Evolutionary conservation across 2,888 invertebrate genomes (phyloP), one percentile per base, ranked within the genome.

Genomic region (Chrysotoxum bicinctum): DNA sequence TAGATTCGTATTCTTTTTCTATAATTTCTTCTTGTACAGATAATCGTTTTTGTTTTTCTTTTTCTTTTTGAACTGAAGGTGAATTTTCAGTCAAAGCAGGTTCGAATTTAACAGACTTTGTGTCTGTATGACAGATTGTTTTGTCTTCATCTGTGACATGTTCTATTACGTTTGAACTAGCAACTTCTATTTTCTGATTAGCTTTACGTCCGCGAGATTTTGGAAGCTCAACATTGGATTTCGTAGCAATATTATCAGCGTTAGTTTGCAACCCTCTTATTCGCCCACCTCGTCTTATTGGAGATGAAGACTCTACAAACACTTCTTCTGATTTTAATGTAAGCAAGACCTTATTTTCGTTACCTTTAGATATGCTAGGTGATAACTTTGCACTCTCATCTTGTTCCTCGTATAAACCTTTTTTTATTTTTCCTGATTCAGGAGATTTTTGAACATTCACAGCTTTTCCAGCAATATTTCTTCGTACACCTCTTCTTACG

Each of bases 201-300:
- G 16, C n/a, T 43, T 16, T 62, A 26, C 43, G 40, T 16, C 62
- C 43, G 10, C 43, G n/a, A 16, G 26, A 10, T 43, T 43, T 26
- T 26, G 43, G 43, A 43, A 37, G 19, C 9, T 66, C 48, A 1
- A 26, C 4, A 7, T 52, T 40, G 19, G 16, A 12, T 35, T 37
- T 54, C 10, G 23, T 26, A 16, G 37, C 43, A 40, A 10, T 21
- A 23, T 40, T 43, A 5, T 62, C 26, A 54, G 40, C 40, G 10
- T 62, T 8, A 40, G n/a, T 40, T 2, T 8, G 40, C 6, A 0
- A 2, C 0, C 1, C 30, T 10, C 7, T 43, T 60, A 10, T 69
- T n/a, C 58, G 68, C 19, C 52, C 54, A 23, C 69, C 48, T 12
- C 35, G 60, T 12, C 60, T 60, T 40, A 10, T 43, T 37, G 70